A percentile compares a stretch with the other conserved stretches of the same genome.
Conservation (phyloP, 2,797 vertebrate species). For the Sebastolobus altivelis region DNA sequence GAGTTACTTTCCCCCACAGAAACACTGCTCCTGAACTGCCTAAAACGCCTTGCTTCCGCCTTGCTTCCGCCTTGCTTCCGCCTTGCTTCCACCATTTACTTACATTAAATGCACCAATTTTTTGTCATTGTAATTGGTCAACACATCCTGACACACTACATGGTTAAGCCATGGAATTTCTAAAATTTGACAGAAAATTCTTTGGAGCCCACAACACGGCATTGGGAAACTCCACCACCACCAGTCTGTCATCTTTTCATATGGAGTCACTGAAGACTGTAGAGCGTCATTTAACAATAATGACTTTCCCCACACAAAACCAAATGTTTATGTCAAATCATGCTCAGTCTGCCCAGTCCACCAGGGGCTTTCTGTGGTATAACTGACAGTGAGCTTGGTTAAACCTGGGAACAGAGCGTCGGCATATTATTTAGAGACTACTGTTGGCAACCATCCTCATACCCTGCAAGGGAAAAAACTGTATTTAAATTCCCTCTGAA, state of each 20-base stretch:
- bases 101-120: neutral
- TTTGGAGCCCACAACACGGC: neutral
- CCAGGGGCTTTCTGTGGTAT: conserved; percentile 1
- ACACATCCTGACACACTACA: conserved; percentile 5
- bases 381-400: neutral
- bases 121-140: neutral
- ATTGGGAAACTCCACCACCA: neutral
- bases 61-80: no score
- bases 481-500: neutral
- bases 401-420: neutral
- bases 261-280: neutral
- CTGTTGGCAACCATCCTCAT: neutral
- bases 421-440: neutral
- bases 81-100: neutral
- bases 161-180: neutral
- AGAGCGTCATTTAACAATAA: neutral
- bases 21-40: no score
- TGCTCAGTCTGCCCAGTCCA: neutral
- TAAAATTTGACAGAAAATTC: neutral
- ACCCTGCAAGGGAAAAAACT: neutral
- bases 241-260: neutral
- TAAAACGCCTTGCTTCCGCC: no score
- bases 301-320: neutral
- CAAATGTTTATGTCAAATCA: neutral
- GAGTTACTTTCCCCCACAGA: no score